Evolutionary conservation across 2,797 vertebrate species (phyloP), one percentile per base, ranked within the genome.

Genomic region (Malurus splendens): DNA sequence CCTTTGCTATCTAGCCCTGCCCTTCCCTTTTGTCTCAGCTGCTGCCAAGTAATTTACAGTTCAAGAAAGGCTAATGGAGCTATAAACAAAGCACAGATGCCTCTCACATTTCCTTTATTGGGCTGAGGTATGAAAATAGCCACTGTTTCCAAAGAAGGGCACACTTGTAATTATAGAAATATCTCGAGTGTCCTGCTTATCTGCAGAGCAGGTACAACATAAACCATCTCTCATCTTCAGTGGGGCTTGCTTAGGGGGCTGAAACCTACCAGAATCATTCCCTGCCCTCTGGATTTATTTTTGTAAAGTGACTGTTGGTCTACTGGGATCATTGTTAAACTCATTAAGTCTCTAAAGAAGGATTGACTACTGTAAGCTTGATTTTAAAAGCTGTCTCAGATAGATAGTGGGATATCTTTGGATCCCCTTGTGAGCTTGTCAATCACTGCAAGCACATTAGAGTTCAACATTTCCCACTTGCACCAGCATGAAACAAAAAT

Each of bases 31-130:
- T 92, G 78, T 86, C 73, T 92, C 83, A 94, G 77, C 59, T 57
- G 10, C 80, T 94, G 80, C 82, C 87, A 93, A 96, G 79, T 91
- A 95, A 95, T 96, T 96, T 95, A 93, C 80, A 93, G 90, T 90
- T 96, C 91, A 90, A 71, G 65, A 93, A 96, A 94, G 87, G 94
- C 84, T 96, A 95, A 91, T 90, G 85, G 82, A 90, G 71, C 78
- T 87, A 90, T 91, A 96, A 96, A 89, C 92, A 95, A 95, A 80
- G 77, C 81, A 83, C 91, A 96, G 82, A 90, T 92, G 78, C 90
- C 67, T 87, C 73, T 90, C 47, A 84, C 73, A 82, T 89, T 96
- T 95, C 67, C 70, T 93, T 94, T 94, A 87, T 75, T 89, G 65
- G 71, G 18, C 61, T 94, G 25, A 54, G 41, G 88, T 91, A 87